Conservation (phyloP, 2,113 vertebrate genomes). For the Aythya baeri region DNA sequence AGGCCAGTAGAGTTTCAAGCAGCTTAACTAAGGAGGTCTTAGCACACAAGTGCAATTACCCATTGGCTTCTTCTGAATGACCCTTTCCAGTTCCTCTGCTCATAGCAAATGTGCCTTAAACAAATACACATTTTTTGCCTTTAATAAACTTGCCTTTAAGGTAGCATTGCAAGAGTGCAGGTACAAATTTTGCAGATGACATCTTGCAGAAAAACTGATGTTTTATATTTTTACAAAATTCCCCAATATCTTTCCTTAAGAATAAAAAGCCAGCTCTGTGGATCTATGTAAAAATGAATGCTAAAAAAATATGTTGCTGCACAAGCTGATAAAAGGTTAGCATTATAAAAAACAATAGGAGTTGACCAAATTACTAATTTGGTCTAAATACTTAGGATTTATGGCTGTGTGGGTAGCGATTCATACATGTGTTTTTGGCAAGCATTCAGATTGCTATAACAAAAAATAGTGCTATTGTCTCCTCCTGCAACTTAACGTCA, state of each 20-base stretch:
- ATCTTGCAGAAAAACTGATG: background rate
- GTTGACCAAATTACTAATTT: background rate
- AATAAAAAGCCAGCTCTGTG: fast-evolving
- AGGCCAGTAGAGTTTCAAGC: background rate
- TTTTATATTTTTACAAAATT: background rate
- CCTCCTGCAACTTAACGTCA: background rate
- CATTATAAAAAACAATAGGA: background rate
- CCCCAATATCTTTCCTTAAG: background rate
- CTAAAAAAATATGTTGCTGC: background rate
- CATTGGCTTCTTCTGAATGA: background rate
- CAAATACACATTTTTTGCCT: background rate
- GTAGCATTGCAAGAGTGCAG: background rate
- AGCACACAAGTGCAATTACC: background rate
- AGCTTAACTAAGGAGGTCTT: background rate
- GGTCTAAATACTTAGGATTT: conserved; percentile 4
- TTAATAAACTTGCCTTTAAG: background rate
- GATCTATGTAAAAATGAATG: background rate
- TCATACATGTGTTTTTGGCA: conserved; percentile 30
- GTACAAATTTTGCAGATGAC: background rate
- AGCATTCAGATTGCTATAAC: background rate
- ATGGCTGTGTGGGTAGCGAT: background rate
- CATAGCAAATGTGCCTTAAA: background rate
- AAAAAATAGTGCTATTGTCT: background rate
- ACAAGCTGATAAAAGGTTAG: background rate
- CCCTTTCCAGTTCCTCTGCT: background rate